These are phyloP conservation scores for Oxyura jamaicensis DNA, from an alignment of 2,113 vertebrate species.

Conservation along the genomic window DNA sequence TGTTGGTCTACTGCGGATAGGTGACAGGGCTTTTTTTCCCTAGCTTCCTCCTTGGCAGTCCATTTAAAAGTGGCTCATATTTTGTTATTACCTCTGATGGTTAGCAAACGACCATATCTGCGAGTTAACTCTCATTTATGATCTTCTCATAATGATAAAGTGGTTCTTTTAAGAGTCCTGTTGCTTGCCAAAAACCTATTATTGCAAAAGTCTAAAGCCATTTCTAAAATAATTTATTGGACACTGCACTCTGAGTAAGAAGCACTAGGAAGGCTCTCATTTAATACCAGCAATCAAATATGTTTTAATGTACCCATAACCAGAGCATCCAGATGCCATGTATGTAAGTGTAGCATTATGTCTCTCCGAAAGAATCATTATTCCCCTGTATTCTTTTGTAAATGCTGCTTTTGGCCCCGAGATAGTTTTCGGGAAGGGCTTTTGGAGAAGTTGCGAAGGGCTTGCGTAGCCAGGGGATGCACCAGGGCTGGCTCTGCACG, in stretches of 20 bases:
- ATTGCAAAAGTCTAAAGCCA: conserved; percentile 40
- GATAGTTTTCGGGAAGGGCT: not conserved
- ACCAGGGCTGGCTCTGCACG: not conserved
- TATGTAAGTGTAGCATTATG: not conserved
- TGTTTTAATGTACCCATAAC: not conserved
- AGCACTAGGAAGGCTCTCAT: conserved; percentile 27
- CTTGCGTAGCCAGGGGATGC: not conserved
- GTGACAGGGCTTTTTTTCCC: not conserved
- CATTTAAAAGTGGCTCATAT: conserved; percentile 6
- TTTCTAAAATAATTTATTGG: conserved; percentile 43
- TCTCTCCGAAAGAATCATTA: not conserved
- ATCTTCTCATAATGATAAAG: conserved; percentile 56
- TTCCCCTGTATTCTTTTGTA: not conserved
- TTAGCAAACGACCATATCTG: not conserved
- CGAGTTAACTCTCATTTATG: conserved; percentile 53
- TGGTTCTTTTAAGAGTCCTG: conserved; percentile 47
- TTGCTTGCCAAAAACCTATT: conserved; percentile 56
- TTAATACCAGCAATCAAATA: conserved; percentile 65
- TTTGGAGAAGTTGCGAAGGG: not conserved
- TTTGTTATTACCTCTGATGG: conserved; percentile 52
- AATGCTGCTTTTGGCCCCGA: accelerated
- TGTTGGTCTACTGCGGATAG: not conserved
- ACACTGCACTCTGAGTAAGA: conserved; percentile 21
- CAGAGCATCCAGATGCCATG: not conserved
- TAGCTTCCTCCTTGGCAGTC: conserved; percentile 25